Conservation (phyloP, 2,888 invertebrate species). For the Tiliacea aurago region DNA sequence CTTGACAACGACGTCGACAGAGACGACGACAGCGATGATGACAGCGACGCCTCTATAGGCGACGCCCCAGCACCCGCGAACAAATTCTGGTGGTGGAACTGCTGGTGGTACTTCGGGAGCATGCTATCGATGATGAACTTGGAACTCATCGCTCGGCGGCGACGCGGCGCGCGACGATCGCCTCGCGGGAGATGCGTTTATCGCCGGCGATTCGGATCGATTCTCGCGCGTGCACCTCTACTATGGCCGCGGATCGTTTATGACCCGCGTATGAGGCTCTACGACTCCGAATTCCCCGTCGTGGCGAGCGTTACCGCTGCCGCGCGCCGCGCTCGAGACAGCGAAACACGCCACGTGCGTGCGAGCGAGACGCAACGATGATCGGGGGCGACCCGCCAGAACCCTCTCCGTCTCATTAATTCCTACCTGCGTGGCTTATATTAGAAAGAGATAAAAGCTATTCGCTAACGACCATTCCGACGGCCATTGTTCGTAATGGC, state of each 20-base stretch:
- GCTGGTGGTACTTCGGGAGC: slow-evolving; percentile 97
- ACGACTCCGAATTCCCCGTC: slow-evolving; percentile 95
- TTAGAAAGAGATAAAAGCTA: slow-evolving; percentile 91
- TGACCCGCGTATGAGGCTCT: slow-evolving; percentile 96
- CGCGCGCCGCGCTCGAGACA: slow-evolving; percentile 89
- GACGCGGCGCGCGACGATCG: slow-evolving; percentile 90
- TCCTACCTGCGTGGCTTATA: slow-evolving; percentile 90
- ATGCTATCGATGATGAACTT: slow-evolving; percentile 99
- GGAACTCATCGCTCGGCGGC: slow-evolving; percentile 96
- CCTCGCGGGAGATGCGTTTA: slow-evolving; percentile 90
- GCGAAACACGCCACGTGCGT: slow-evolving; percentile 87
- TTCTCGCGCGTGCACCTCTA: slow-evolving; percentile 91
- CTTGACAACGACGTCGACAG: slow-evolving; percentile 89
- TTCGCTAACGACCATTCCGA: slow-evolving; percentile 89
- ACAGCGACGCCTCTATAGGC: slow-evolving; percentile 93
- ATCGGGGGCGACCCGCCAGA: slow-evolving; percentile 82
- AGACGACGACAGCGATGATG: slow-evolving; percentile 91
- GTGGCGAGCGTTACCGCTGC: slow-evolving; percentile 90
- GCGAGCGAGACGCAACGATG: slow-evolving; percentile 80
- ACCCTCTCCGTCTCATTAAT: slow-evolving; percentile 90
- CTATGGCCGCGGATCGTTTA: slow-evolving; percentile 95
- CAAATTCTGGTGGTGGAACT: slow-evolving; percentile 92
- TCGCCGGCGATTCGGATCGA: slow-evolving; percentile 91
- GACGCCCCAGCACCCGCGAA: slow-evolving; percentile 92
- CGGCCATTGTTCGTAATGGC: slow-evolving; percentile 90